Percentiles rank a stretch among this genome's conserved stretches.
Conservation (phyloP, 92 coral and sea anemone genomes). For the Meandrina meandrites region DNA sequence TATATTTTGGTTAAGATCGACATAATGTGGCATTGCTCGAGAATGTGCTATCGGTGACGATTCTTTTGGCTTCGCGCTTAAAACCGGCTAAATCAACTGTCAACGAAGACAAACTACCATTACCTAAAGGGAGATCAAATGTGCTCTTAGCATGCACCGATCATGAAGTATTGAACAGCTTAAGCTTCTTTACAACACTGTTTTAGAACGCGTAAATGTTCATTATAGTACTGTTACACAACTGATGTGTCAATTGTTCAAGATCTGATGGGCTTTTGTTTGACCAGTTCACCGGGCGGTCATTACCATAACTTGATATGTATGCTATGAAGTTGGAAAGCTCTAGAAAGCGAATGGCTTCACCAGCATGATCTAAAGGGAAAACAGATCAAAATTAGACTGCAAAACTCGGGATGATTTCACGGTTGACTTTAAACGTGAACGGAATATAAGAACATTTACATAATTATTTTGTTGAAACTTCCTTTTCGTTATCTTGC, state of each 20-base stretch:
- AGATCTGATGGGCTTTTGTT: conserved; percentile 17
- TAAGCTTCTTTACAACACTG: conserved; percentile 21
- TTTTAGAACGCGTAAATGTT: conserved; percentile 19
- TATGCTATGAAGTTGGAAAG: not conserved
- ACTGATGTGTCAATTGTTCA: conserved; percentile 35
- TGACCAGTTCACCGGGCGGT: not conserved
- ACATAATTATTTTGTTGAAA: not conserved
- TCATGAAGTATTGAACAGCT: not conserved
- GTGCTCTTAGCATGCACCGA: not conserved
- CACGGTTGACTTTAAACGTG: not conserved
- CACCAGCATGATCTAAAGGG: not conserved
- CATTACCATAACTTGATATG: conserved; percentile 3
- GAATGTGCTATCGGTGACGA: not conserved
- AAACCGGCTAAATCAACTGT: not conserved
- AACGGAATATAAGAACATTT: not conserved
- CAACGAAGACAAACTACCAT: not conserved
- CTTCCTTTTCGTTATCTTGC: not conserved
- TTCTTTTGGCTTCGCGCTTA: not conserved
- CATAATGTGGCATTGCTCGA: not conserved
- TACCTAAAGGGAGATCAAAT: not conserved
- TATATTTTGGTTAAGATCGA: not conserved
- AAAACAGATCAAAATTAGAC: not conserved
- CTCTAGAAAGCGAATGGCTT: not conserved
- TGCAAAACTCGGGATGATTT: not conserved
- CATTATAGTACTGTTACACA: conserved; percentile 20